Percentiles rank a stretch among this genome's conserved stretches.
phyloP scores from a whole-genome alignment of 2,888 invertebrate genomes.

The Polietes domitor region DNA sequence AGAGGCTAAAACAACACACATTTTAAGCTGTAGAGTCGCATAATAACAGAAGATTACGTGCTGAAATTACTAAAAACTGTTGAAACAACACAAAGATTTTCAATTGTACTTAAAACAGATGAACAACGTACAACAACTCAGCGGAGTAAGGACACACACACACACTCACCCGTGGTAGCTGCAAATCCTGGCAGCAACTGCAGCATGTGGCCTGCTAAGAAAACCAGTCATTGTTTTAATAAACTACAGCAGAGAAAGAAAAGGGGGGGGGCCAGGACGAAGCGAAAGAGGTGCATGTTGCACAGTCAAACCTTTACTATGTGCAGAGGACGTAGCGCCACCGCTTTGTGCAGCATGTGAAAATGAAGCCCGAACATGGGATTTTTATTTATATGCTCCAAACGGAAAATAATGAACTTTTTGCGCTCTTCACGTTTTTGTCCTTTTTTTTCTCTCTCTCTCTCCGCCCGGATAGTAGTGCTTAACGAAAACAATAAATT shows the following conservation, averaged over 20 bases:
- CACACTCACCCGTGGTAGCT: conserved; percentile 25
- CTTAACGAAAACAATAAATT: conserved; percentile 71
- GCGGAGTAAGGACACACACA: not conserved
- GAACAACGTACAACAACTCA: not conserved
- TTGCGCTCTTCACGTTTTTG: conserved; percentile 15
- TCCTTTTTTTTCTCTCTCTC: not conserved
- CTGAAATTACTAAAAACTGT: conserved; percentile 76
- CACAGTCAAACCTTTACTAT: too few relatives aligned
- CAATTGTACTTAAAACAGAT: conserved; percentile 69
- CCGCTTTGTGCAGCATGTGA: conserved; percentile 30
- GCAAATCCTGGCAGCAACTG: not conserved
- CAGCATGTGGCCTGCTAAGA: conserved; percentile 48
- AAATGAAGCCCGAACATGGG: conserved; percentile 36
- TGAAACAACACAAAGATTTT: conserved; percentile 71
- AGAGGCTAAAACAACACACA: conserved; percentile 60
- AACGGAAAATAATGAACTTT: conserved; percentile 45
- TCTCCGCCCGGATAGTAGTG: not conserved
- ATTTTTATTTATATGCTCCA: conserved; percentile 47
- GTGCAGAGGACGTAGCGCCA: too few relatives aligned
- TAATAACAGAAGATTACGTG: conserved; percentile 77
- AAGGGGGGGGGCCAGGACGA: not conserved
- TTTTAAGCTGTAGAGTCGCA: conserved; percentile 64
- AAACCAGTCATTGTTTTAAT: conserved; percentile 65
- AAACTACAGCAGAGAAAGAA: conserved; percentile 45
- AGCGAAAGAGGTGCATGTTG: not conserved